These are phyloP conservation scores for Nemurella pictetii DNA, from an alignment of 2,888 invertebrate genomes.

Conservation along the genomic window DNA sequence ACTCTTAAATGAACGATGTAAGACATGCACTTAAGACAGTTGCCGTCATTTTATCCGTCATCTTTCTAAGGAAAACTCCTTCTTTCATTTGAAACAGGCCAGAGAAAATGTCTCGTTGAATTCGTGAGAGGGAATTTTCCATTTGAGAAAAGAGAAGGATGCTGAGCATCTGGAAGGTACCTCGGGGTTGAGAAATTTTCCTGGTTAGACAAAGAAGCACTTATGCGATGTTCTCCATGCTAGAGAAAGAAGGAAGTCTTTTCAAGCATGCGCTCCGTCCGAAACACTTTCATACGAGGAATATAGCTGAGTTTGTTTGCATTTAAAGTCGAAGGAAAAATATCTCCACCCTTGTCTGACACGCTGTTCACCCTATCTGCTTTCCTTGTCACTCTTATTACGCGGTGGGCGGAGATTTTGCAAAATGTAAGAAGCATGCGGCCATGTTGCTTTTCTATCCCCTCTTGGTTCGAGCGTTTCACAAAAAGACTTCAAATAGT, in stretches of 20 bases:
- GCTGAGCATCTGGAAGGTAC: conserved; percentile 13
- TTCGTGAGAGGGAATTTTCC: not conserved
- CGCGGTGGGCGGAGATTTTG: conserved; percentile 32
- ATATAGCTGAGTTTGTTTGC: conserved; percentile 31
- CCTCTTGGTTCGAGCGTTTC: conserved; percentile 1
- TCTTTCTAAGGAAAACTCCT: too few relatives aligned
- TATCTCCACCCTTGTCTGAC: not conserved
- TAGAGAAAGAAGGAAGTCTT: conserved; percentile 22
- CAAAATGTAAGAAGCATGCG: conserved; percentile 29
- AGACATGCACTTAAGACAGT: too few relatives aligned
- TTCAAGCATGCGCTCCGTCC: conserved; percentile 25
- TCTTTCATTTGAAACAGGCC: too few relatives aligned
- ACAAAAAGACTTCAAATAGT: conserved; percentile 14
- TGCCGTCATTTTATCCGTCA: too few relatives aligned
- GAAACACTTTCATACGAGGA: conserved; percentile 18
- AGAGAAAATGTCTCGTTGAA: too few relatives aligned
- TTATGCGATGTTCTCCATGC: not conserved
- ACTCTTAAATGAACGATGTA: too few relatives aligned
- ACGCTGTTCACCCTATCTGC: not conserved
- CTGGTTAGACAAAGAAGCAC: not conserved
- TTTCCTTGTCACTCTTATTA: conserved; percentile 26
- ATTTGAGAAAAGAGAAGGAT: conserved; percentile 12
- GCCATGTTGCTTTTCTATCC: conserved; percentile 31
- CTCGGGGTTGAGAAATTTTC: conserved; percentile 20
- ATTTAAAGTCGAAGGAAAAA: conserved; percentile 31